These are phyloP conservation scores for Henricia sp. DNA, from an alignment of 53 echinoderm and acorn worm genomes.

Conservation along the genomic window DNA sequence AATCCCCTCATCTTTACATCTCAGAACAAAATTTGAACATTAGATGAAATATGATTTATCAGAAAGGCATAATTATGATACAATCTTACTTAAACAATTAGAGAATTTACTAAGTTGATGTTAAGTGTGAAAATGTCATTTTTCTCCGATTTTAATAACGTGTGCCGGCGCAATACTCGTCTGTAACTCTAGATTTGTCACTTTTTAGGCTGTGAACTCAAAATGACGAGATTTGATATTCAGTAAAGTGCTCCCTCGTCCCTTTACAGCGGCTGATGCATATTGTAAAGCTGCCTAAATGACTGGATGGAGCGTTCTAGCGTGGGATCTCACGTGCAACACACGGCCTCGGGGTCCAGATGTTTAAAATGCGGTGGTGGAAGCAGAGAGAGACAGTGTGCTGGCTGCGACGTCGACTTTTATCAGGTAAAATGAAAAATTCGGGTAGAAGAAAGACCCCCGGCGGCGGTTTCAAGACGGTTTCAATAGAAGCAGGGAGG, in stretches of 20 bases:
- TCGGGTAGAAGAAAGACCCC: constrained; percentile 61
- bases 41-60: constrained; percentile 12
- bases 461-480: constrained; percentile 13
- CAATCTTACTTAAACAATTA: no score
- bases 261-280: constrained; percentile 9
- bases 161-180: no score
- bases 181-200: no score
- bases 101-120: no score
- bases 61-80: no score
- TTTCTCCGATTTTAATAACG: no score
- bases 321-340: constrained; percentile 66
- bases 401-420: constrained; percentile 65
- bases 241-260: not conserved
- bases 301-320: constrained; percentile 69
- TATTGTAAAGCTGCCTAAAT: constrained; percentile 37
- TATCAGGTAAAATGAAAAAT: constrained; percentile 64
- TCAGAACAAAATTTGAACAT: constrained; percentile 36
- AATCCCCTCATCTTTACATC: not conserved
- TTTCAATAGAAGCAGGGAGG: constrained; percentile 60
- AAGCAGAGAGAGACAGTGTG: constrained; percentile 58
- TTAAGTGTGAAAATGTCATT: no score
- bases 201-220: constrained; percentile 3
- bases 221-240: constrained; percentile 4
- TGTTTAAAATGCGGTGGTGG: constrained; percentile 67
- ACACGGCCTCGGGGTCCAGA: constrained; percentile 55